phyloP scores from a whole-genome alignment of 2,113 vertebrate species.

The Sula dactylatra region DNA sequence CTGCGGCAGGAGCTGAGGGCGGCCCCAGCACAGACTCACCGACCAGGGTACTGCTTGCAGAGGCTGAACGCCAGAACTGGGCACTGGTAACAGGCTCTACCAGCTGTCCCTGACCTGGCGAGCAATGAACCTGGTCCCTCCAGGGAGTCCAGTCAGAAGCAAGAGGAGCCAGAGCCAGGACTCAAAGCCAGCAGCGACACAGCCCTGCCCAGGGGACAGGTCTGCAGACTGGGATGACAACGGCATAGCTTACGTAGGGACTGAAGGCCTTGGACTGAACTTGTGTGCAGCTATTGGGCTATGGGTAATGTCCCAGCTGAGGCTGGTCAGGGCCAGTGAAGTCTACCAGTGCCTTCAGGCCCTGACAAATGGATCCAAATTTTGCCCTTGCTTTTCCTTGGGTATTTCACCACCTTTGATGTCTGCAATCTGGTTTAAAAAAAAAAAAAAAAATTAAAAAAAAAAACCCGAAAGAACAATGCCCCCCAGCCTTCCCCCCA shows the following conservation, averaged over 20 bases:
- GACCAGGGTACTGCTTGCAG: neutral
- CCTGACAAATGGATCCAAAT: neutral
- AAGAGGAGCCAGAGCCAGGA: neutral
- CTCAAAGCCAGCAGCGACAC: neutral
- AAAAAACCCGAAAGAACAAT: neutral
- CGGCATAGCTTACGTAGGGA: neutral
- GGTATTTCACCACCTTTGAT: neutral
- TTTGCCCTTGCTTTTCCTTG: neutral
- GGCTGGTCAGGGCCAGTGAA: no score
- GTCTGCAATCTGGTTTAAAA: neutral
- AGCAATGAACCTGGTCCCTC: neutral
- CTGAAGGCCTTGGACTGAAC: neutral
- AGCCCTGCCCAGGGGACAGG: neutral
- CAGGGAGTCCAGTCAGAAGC: neutral
- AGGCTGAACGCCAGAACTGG: neutral
- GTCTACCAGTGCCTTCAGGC: neutral
- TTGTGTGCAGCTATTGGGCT: rapidly evolving
- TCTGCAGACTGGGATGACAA: neutral
- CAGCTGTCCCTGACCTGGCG: rapidly evolving
- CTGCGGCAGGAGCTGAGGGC: neutral
- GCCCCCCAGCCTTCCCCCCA: neutral
- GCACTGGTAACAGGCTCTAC: neutral
- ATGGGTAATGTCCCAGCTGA: neutral
- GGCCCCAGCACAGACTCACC: neutral
- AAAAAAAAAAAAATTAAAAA: neutral